These are phyloP conservation scores for Lucifuga dentata DNA, from an alignment of 2,113 vertebrate genomes.

Conservation along the genomic window DNA sequence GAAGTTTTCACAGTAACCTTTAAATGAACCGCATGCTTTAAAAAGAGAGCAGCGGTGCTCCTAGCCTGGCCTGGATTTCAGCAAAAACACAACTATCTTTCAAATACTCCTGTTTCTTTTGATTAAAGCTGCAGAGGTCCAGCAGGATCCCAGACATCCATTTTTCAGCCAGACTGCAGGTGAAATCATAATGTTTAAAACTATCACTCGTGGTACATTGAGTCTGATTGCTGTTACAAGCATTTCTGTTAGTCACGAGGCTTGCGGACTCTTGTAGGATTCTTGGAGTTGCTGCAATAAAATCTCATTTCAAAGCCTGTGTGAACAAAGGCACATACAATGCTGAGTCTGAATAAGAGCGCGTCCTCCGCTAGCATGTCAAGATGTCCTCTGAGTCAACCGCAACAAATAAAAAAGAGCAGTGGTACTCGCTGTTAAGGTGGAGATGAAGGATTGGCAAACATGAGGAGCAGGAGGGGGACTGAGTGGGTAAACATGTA, in stretches of 20 bases:
- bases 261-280: conserved; percentile 49
- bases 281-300: conserved; percentile 27
- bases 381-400: conserved; percentile 16
- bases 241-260: conserved; percentile 43
- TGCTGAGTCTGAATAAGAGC: conserved; percentile 4
- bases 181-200: conserved; percentile 56
- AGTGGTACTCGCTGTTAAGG: background rate
- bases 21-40: conserved; percentile 8
- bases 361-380: background rate
- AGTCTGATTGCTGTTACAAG: conserved; percentile 17
- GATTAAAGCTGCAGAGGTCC: conserved; percentile 27
- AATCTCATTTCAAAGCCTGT: conserved; percentile 21
- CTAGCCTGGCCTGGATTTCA: background rate
- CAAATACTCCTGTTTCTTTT: conserved; percentile 13
- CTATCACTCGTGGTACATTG: conserved; percentile 35
- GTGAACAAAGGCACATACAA: background rate
- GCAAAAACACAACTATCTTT: conserved; percentile 7
- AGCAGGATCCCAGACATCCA: conserved; percentile 30
- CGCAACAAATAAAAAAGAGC: conserved; percentile 6
- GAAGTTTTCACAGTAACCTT: conserved; percentile 23
- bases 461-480: background rate
- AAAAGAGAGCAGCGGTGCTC: conserved; percentile 13
- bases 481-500: background rate
- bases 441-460: conserved; percentile 8
- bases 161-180: conserved; percentile 46